These are phyloP conservation scores for Podiceps cristatus DNA, from an alignment of 2,113 vertebrate species.

Conservation along the genomic window DNA sequence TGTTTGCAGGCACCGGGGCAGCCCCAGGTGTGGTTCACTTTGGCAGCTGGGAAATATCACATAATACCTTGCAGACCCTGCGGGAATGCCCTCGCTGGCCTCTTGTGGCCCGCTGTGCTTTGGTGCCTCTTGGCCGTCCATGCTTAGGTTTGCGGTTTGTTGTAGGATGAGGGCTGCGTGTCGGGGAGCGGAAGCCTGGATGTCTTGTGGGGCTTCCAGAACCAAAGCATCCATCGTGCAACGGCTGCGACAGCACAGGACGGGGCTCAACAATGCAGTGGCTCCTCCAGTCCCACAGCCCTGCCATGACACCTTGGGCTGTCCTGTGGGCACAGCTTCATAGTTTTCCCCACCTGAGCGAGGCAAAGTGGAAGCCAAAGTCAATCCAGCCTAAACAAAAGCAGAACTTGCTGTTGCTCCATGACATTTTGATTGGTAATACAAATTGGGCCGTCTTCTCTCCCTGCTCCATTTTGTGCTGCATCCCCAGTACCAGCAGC, in stretches of 20 bases:
- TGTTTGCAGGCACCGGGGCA: neutral
- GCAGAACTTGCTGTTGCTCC: neutral
- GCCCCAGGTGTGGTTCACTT: neutral
- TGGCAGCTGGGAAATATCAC: neutral
- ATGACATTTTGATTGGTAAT: neutral
- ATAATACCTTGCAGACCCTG: neutral
- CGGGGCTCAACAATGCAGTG: neutral
- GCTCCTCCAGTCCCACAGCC: neutral
- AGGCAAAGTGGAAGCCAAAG: neutral
- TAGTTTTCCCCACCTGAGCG: neutral
- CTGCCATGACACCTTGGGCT: neutral
- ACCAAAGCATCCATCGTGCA: neutral
- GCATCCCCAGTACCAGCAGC: neutral
- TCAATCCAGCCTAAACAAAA: neutral
- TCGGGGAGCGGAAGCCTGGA: neutral
- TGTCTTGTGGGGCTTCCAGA: neutral
- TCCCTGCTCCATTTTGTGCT: neutral
- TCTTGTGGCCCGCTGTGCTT: neutral
- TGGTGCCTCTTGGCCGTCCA: accelerated
- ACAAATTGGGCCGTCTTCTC: neutral
- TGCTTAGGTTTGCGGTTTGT: neutral
- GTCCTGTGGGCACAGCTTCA: neutral
- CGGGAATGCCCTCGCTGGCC: neutral
- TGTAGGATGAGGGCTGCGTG: neutral
- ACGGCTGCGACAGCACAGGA: neutral